Percentiles rank a stretch among this genome's conserved stretches.
These are phyloP conservation scores for Ptilorrhoa leucosticta DNA, from an alignment of 2,113 vertebrate species.

Conservation along the genomic window DNA sequence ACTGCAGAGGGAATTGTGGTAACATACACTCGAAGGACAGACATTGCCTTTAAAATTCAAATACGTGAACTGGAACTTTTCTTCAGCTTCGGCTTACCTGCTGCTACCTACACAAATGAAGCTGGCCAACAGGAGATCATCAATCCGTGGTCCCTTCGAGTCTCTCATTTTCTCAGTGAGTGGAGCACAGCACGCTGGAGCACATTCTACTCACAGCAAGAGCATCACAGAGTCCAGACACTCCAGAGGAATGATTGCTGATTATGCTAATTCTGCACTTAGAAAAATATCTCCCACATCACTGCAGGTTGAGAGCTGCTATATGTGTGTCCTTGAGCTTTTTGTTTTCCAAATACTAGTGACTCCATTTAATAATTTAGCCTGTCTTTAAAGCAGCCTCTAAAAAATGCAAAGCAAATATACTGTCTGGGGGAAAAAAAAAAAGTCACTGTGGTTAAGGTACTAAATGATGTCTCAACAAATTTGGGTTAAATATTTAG, in stretches of 20 bases:
- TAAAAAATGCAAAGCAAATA: conserved; percentile 11
- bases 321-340: neutral
- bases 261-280: conserved; percentile 7
- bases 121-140: neutral
- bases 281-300: neutral
- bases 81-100: neutral
- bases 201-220: neutral
- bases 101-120: conserved; percentile 8
- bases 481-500: neutral
- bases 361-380: neutral
- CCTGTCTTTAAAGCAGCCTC: neutral
- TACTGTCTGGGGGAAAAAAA: neutral
- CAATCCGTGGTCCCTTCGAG: neutral
- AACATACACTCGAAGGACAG: neutral
- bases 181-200: neutral
- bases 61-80: neutral
- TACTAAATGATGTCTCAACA: neutral
- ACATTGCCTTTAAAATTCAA: conserved; percentile 8
- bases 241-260: neutral
- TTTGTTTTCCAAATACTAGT: neutral
- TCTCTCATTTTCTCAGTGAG: conserved; percentile 3
- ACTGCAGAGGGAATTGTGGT: neutral
- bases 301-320: neutral
- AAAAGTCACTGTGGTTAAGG: neutral
- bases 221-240: neutral